Conservation (phyloP, 2,797 vertebrate species). For the Lepus oiostolus region DNA sequence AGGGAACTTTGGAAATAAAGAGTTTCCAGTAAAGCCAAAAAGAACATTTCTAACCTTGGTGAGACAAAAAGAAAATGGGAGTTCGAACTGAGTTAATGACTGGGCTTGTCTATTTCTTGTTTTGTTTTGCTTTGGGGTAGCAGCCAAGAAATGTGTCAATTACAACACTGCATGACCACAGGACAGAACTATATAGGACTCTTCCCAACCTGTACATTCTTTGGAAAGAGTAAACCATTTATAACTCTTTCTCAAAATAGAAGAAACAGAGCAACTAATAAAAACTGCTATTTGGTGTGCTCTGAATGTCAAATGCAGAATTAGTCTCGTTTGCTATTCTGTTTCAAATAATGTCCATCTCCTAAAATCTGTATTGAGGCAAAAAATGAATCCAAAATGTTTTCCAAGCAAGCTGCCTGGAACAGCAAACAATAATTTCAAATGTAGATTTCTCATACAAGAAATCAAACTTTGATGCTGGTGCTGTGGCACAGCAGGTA, state of each 20-base stretch:
- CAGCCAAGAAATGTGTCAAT: constrained; percentile 27
- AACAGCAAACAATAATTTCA: constrained; percentile 45
- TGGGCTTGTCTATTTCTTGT: background rate
- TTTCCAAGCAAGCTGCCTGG: constrained; percentile 7
- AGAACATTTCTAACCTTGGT: background rate
- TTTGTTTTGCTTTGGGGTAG: background rate
- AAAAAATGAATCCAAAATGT: background rate
- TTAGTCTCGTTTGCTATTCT: constrained; percentile 40
- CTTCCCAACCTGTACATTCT: background rate
- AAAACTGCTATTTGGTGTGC: background rate
- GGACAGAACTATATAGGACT: background rate
- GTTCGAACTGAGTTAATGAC: background rate
- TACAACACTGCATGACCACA: background rate
- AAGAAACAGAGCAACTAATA: background rate
- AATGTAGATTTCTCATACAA: constrained; percentile 17
- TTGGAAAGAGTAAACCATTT: background rate
- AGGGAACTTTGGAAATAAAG: background rate
- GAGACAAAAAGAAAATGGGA: background rate
- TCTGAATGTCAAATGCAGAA: background rate
- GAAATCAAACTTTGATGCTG: background rate
- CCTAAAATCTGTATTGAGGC: background rate
- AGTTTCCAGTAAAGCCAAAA: background rate
- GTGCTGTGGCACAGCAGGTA: no score
- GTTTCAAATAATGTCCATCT: background rate
- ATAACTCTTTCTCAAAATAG: constrained; percentile 13